Evolutionary conservation across 2,113 vertebrate species (phyloP).

Genomic region (Apus apus): DNA sequence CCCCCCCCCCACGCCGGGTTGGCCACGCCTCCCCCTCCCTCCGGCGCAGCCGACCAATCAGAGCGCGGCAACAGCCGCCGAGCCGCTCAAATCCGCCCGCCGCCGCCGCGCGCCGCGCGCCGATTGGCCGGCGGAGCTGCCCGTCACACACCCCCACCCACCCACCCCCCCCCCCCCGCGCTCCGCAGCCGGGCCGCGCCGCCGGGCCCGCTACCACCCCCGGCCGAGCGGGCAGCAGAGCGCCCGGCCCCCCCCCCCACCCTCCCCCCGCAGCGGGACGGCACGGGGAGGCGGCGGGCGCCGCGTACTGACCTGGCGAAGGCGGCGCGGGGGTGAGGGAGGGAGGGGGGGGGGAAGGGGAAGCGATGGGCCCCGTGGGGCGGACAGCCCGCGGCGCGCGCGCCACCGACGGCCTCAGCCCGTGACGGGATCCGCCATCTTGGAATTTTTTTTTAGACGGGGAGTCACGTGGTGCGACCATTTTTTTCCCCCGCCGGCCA

Average conservation of each 20-base stretch:
- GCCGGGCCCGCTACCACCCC: no score
- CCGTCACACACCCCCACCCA: no score
- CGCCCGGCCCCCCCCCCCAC: no score
- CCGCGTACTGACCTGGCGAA: constrained; percentile 35
- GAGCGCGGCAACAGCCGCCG: no score
- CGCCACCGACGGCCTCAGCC: constrained; percentile 57
- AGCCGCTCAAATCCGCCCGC: constrained; percentile 12
- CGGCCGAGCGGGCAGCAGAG: neutral
- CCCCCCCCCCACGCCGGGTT: no score
- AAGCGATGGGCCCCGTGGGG: neutral
- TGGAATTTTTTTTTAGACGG: constrained; percentile 58
- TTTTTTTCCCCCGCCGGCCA: constrained; percentile 18
- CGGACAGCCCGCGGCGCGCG: constrained; percentile 27
- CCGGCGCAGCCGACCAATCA: neutral
- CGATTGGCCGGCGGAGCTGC: neutral
- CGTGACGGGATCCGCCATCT: constrained; percentile 65
- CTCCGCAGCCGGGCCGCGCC: no score
- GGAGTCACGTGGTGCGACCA: constrained; percentile 38
- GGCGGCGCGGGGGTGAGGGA: no score
- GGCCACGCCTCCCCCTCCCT: no score
- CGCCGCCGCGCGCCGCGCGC: neutral
- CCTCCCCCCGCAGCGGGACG: no score
- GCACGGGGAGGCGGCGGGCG: no score
- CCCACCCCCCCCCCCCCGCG: no score
- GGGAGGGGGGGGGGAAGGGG: neutral